Percentiles rank a stretch among this genome's conserved stretches.
Evolutionary conservation across 2,888 invertebrate species (phyloP).

Genomic region (Heliconius aoede): DNA sequence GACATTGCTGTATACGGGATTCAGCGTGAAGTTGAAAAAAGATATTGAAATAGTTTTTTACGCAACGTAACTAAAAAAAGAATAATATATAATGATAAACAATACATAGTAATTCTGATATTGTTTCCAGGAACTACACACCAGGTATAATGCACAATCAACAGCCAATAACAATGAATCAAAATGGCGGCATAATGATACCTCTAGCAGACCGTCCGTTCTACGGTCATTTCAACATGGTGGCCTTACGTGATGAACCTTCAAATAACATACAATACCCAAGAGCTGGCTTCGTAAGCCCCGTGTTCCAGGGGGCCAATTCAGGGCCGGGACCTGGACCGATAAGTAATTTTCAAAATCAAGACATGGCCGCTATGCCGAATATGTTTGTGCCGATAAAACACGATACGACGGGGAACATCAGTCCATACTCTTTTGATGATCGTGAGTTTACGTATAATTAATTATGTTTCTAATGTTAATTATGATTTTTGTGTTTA

Average conservation of each 20-base stretch:
- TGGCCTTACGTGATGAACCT: conserved; percentile 52
- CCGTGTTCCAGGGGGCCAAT: conserved; percentile 46
- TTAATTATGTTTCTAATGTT: background rate
- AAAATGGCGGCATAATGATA: conserved; percentile 56
- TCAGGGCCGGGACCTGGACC: conserved; percentile 19
- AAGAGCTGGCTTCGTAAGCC: conserved; percentile 50
- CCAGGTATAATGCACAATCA: conserved; percentile 52
- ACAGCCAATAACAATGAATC: conserved; percentile 49
- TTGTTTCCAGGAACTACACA: conserved; percentile 50
- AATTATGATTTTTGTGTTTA: background rate
- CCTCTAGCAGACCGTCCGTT: conserved; percentile 54
- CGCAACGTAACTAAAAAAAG: background rate
- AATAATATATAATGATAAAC: background rate
- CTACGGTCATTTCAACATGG: conserved; percentile 52
- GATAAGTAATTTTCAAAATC: conserved; percentile 43
- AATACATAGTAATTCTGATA: background rate
- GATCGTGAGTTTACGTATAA: conserved; percentile 53
- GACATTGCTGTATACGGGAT: too few species aligned
- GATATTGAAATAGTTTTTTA: too few species aligned
- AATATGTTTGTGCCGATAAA: conserved; percentile 54
- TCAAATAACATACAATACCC: conserved; percentile 50
- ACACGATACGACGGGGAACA: conserved; percentile 51
- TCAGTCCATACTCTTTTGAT: conserved; percentile 55
- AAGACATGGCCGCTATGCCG: conserved; percentile 46
- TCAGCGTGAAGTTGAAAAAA: too few species aligned